Percentiles rank a stretch among this genome's conserved stretches.
These are phyloP conservation scores for Hypomesus transpacificus DNA, from an alignment of 2,113 vertebrate genomes.

Conservation along the genomic window DNA sequence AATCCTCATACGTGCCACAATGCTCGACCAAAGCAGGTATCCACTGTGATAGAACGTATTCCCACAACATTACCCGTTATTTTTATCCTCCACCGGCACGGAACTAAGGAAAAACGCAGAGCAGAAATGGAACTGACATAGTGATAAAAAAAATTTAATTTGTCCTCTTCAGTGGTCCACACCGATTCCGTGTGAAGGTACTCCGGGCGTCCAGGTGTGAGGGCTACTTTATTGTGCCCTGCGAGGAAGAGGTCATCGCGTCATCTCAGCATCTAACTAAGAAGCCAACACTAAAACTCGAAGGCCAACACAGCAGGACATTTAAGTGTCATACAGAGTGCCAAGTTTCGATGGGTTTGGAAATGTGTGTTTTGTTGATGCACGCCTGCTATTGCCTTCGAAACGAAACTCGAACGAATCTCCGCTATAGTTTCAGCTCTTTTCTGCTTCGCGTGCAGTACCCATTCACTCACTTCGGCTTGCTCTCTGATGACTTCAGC, in stretches of 20 bases:
- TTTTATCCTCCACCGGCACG: constrained; percentile 49
- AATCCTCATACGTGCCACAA: constrained; percentile 65
- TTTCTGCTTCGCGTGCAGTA: constrained; percentile 62
- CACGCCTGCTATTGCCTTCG: constrained; percentile 21
- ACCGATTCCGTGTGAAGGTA: constrained; percentile 13
- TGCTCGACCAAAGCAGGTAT: constrained; percentile 50
- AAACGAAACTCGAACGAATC: constrained; percentile 41
- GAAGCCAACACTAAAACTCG: constrained; percentile 12
- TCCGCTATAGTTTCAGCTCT: constrained; percentile 59
- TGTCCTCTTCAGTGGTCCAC: constrained; percentile 55
- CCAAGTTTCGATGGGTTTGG: constrained; percentile 6
- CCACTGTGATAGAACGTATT: constrained; percentile 56
- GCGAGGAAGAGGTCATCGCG: constrained; percentile 38
- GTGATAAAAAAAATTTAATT: constrained; percentile 33
- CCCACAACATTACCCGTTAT: constrained; percentile 38
- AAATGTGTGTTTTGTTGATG: constrained; percentile 16
- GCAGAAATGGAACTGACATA: constrained; percentile 25
- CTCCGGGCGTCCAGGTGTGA: constrained; percentile 58
- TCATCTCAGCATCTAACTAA: constrained; percentile 57
- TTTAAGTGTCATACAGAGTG: not conserved
- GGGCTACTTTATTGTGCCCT: constrained; percentile 42
- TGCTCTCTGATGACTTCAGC: constrained; percentile 74
- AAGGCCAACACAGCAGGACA: not conserved
- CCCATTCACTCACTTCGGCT: constrained; percentile 61
- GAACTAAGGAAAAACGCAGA: constrained; percentile 1